Conservation (phyloP, 2,888 invertebrate species). For the Clepsis dumicolana region DNA sequence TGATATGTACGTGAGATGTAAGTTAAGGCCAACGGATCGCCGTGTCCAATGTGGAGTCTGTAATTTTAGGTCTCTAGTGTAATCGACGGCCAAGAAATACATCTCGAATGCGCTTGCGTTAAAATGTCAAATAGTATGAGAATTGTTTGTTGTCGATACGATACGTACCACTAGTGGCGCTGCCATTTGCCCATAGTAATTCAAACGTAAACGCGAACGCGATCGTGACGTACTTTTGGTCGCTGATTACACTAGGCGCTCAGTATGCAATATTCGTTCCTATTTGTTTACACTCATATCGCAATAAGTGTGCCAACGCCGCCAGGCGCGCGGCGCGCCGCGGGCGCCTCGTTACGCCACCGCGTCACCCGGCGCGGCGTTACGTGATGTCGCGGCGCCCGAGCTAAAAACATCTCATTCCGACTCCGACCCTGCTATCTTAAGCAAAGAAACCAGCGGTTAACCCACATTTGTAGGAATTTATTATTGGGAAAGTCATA, state of each 20-base stretch:
- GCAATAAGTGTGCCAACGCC: slow-evolving; percentile 35
- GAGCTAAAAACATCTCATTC: slow-evolving; percentile 38
- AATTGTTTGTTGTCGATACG: too few relatives aligned
- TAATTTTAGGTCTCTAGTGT: too few relatives aligned
- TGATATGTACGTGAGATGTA: background rate
- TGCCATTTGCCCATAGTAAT: too few relatives aligned
- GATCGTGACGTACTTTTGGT: too few relatives aligned
- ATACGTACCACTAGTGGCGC: too few relatives aligned
- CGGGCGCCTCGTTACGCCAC: slow-evolving; percentile 26
- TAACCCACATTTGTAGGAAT: slow-evolving; percentile 2
- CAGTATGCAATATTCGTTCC: slow-evolving; percentile 31
- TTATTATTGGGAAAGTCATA: background rate
- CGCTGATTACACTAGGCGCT: too few relatives aligned
- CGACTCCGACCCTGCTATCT: background rate
- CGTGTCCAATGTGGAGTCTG: background rate
- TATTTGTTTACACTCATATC: slow-evolving; percentile 38
- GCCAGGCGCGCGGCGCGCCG: slow-evolving; percentile 18
- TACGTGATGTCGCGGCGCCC: slow-evolving; percentile 35
- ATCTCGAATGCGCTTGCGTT: too few relatives aligned
- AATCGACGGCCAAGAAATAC: too few relatives aligned
- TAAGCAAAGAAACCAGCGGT: background rate
- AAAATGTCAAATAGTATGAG: too few relatives aligned
- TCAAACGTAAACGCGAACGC: too few relatives aligned
- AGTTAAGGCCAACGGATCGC: background rate
- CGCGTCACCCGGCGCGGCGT: too few relatives aligned